Base-by-base conservation (phyloP, 2,797 vertebrate genomes). In the Pachyuromys duprasi region DNA sequence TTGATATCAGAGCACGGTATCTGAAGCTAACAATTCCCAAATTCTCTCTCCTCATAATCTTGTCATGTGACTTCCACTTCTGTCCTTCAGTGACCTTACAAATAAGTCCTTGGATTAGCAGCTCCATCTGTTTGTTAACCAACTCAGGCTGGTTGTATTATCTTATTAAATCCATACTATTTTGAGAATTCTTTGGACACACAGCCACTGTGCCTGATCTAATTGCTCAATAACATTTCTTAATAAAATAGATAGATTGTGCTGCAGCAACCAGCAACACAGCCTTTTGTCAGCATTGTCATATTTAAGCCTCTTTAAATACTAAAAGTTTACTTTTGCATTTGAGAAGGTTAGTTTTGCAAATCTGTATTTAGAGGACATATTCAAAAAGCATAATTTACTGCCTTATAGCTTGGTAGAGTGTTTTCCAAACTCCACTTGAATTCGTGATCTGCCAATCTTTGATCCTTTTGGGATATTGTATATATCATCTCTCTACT, bases 21-120 rank as follows among this genome's bases (percentile, higher is more conserved):
- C 20, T 20, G 26, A 17, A 94, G 36, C 14, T 22, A 90, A 74
- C 0, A 31, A 81, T 70, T 93, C 62, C 3, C 20, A 55, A 90
- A 83, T 84, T 95, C 5, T 84, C 80, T 39, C 33, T 24, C 9
- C 28, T 93, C n/a, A 84, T 82, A 53, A 22, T 17, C 8, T 74
- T 93, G 79, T 76, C 42, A 72, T 89, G 24, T 18, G 14, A 74
- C 91, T 92, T 33, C 13, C 26, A 57, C 70, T 33, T 80, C 49
- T 93, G 75, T 80, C 69, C 24, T 76, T 91, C 24, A 78, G 60
- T 94, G 65, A 78, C 20, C 45, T 96, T 93, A 53, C 33, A 39
- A 14, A 87, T 95, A 91, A 72, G 7, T 91, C 39, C 8, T 67
- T 84, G n/a, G 11, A 89, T 53, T 87, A 83, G 93, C 20, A 63